A percentile compares a stretch with the other conserved stretches of the same genome.
These are phyloP conservation scores for Trichonephila clavata DNA, from an alignment of 1,140 invertebrate genomes.

Conservation along the genomic window DNA sequence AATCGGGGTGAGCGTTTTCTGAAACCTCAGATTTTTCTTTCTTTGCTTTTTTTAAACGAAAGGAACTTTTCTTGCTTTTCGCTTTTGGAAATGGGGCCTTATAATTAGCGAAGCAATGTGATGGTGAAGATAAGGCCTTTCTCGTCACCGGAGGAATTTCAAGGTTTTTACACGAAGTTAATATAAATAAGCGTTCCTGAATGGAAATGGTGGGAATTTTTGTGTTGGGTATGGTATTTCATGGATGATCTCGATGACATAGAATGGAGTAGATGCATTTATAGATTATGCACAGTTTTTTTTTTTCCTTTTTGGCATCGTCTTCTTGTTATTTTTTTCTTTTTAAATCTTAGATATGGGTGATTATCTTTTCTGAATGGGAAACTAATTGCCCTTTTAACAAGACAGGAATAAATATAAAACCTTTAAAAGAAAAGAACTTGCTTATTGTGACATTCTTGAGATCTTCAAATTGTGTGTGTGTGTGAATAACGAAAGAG, in stretches of 20 bases:
- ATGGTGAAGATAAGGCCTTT: neutral
- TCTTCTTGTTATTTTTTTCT: no score
- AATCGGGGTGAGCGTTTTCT: conserved; percentile 21
- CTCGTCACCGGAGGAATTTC: neutral
- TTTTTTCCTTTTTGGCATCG: no score
- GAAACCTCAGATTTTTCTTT: neutral
- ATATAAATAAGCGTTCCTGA: neutral
- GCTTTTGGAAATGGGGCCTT: conserved; percentile 1
- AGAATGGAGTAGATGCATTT: neutral
- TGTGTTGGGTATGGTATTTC: neutral
- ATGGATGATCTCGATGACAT: neutral
- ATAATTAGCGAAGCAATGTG: conserved; percentile 33
- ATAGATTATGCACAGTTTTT: neutral
- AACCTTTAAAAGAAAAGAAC: no score
- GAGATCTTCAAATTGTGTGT: no score
- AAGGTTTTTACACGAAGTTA: neutral
- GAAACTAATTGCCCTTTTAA: no score
- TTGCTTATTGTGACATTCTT: no score
- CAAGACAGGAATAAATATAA: no score
- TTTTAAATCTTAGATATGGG: no score
- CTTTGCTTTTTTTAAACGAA: neutral
- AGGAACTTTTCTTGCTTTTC: neutral
- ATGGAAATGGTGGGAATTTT: neutral
- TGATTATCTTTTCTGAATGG: no score
- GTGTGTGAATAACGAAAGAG: no score